phyloP scores from a whole-genome alignment of 2,797 vertebrate species.

The Crenuchus spilurus region DNA sequence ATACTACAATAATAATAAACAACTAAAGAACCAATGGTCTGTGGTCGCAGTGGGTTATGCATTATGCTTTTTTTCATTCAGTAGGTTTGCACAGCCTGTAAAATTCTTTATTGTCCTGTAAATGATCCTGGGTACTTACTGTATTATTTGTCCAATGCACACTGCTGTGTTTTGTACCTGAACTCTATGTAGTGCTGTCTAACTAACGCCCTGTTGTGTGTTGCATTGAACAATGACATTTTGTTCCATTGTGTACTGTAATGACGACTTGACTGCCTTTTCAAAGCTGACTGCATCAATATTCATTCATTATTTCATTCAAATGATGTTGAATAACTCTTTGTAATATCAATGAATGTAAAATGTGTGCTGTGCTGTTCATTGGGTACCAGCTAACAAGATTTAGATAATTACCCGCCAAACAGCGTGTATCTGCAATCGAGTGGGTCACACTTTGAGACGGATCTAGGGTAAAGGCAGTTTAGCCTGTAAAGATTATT shows the following conservation, averaged over 20 bases:
- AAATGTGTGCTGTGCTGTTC: neutral
- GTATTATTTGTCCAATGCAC: no score
- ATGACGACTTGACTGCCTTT: no score
- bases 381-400: neutral
- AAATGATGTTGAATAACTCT: neutral
- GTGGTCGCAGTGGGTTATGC: neutral
- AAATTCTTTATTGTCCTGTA: no score
- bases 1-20: neutral
- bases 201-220: no score
- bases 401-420: neutral
- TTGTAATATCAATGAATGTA: neutral
- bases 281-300: neutral
- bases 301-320: neutral
- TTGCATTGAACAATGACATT: no score
- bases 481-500: slow-evolving; percentile 32
- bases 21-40: neutral
- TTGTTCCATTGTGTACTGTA: no score
- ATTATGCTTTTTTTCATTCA: neutral
- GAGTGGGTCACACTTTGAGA: neutral
- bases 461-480: slow-evolving; percentile 9
- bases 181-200: no score
- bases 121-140: no score
- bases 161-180: no score
- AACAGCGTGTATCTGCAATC: neutral
- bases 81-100: no score